Percentiles rank a stretch among this genome's conserved stretches.
phyloP scores from a whole-genome alignment of 2,797 vertebrate species.

The Phrynocephalus guinanensis region DNA sequence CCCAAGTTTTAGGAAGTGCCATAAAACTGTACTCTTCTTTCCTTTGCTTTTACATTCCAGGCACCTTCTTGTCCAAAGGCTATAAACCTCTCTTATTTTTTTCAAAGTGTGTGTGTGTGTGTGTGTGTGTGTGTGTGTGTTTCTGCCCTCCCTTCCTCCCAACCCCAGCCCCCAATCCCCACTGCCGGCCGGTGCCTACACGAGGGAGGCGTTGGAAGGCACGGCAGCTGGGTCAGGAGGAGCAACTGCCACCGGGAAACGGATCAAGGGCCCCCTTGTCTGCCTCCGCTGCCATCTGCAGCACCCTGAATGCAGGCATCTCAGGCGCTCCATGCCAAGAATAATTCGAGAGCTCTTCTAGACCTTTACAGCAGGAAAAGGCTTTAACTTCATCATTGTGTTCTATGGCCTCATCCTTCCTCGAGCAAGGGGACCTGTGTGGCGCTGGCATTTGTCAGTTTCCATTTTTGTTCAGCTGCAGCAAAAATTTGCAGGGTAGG shows the following conservation, averaged over 20 bases:
- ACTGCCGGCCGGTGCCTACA: conserved; percentile 78
- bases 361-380: conserved; percentile 82
- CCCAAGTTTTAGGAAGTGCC: no score
- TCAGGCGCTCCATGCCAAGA: conserved; percentile 79
- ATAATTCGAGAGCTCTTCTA: conserved; percentile 77
- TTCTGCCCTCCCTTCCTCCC: conserved; percentile 9
- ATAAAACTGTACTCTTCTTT: conserved; percentile 46
- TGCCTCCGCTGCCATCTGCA: conserved; percentile 81
- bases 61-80: conserved; percentile 78
- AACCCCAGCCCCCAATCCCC: conserved; percentile 54
- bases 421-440: conserved; percentile 62
- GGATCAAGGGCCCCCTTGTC: conserved; percentile 86
- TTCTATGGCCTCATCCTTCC: conserved; percentile 80
- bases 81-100: conserved; percentile 81
- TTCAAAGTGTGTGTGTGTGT: conserved; percentile 58
- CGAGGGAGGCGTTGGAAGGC: conserved; percentile 82
- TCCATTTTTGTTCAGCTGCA: conserved; percentile 57
- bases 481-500: conserved; percentile 49
- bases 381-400: conserved; percentile 81
- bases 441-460: conserved; percentile 70
- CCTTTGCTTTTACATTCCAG: conserved; percentile 73
- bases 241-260: conserved; percentile 79
- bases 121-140: conserved; percentile 74
- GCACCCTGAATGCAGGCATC: conserved; percentile 81
- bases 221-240: conserved; percentile 81